Evolutionary conservation across 1,140 invertebrate genomes (phyloP).

Genomic region (Neomicropteryx cornuta): DNA sequence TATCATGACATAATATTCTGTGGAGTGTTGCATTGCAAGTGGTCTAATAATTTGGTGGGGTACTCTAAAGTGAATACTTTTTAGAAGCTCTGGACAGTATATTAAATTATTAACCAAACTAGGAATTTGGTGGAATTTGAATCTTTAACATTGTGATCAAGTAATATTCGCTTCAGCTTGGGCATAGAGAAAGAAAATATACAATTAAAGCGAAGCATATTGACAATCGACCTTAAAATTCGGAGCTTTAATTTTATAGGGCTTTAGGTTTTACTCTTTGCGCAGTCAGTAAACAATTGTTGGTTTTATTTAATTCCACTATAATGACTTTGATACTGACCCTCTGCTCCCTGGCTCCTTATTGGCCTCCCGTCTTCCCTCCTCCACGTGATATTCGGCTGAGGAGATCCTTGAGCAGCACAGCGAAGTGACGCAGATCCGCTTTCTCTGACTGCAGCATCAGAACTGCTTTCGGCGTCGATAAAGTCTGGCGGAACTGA

Average conservation of each 20-base stretch:
- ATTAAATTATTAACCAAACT: too few species aligned
- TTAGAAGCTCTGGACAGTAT: too few species aligned
- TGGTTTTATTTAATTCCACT: too few species aligned
- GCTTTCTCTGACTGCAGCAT: constrained; percentile 72
- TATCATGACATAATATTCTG: too few species aligned
- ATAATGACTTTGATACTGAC: constrained; percentile 28
- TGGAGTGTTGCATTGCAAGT: too few species aligned
- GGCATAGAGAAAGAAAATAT: constrained; percentile 1
- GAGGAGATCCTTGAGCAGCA: constrained; percentile 63
- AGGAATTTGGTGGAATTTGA: too few species aligned
- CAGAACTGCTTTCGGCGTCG: constrained; percentile 67
- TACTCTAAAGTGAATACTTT: too few species aligned
- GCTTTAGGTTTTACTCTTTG: too few species aligned
- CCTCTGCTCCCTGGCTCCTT: constrained; percentile 43
- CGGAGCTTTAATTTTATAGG: background rate
- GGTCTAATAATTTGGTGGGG: too few species aligned
- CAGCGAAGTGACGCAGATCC: constrained; percentile 69
- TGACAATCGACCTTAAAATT: too few species aligned
- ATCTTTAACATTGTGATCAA: constrained; percentile 1
- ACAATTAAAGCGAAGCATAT: too few species aligned
- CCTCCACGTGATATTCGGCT: constrained; percentile 68
- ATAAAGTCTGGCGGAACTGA: constrained; percentile 79
- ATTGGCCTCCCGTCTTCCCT: constrained; percentile 60
- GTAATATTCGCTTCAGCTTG: constrained; percentile 1
- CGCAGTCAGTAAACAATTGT: too few species aligned